A percentile compares a stretch with the other conserved stretches of the same genome.
Conservation (phyloP, 1,140 invertebrate genomes). For the Xylocopa sonorina region DNA sequence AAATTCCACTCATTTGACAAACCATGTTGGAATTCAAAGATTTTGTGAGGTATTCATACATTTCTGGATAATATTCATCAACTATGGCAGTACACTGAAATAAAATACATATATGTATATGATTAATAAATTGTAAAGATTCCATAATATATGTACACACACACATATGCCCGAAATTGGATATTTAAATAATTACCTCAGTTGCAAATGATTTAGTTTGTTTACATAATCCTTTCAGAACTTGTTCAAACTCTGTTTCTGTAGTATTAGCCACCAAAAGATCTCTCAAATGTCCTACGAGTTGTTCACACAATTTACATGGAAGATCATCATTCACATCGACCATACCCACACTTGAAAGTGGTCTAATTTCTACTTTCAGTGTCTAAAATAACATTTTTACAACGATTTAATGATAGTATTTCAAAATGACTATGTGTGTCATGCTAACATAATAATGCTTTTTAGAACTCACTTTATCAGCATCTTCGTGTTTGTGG, state of each 20-base stretch:
- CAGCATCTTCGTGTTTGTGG: constrained; percentile 85
- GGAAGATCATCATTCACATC: constrained; percentile 86
- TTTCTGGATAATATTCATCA: constrained; percentile 88
- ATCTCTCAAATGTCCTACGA: constrained; percentile 90
- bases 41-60: constrained; percentile 88
- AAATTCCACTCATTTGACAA: constrained; percentile 89
- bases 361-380: constrained; percentile 83
- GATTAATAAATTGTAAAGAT: constrained; percentile 4
- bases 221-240: constrained; percentile 90
- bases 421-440: neutral
- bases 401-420: constrained; percentile 14
- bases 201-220: constrained; percentile 86
- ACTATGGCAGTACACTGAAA: constrained; percentile 85
- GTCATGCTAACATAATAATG: neutral
- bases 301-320: constrained; percentile 92
- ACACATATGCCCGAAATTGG: neutral
- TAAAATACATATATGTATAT: constrained; percentile 30
- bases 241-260: constrained; percentile 89
- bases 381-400: constrained; percentile 56
- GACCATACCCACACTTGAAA: constrained; percentile 83
- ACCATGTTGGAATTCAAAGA: constrained; percentile 86
- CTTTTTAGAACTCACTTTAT: constrained; percentile 70
- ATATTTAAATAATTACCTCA: constrained; percentile 71
- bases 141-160: neutral
- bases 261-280: constrained; percentile 93